Percentiles rank a stretch among this genome's conserved stretches.
phyloP scores from a whole-genome alignment of 2,888 invertebrate species.

The Pollenia amentaria region DNA sequence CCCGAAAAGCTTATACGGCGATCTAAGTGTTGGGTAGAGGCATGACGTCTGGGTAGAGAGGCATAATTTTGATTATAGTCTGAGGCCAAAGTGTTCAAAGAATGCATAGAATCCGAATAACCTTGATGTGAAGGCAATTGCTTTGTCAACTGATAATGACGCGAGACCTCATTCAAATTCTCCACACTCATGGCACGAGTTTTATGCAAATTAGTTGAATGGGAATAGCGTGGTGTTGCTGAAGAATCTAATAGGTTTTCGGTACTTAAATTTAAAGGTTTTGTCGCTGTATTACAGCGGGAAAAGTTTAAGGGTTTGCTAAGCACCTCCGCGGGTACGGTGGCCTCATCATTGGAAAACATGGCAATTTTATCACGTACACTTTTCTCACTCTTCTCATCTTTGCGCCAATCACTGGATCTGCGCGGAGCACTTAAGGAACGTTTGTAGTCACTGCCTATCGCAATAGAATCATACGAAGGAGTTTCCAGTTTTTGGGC shows the following conservation, averaged over 20 bases:
- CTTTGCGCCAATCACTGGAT: conserved; percentile 87
- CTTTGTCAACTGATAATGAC: conserved; percentile 82
- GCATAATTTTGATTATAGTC: conserved; percentile 80
- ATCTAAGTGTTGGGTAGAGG: conserved; percentile 75
- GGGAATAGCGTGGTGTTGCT: conserved; percentile 67
- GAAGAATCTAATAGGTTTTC: conserved; percentile 81
- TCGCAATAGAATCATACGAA: conserved; percentile 48
- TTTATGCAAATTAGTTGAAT: conserved; percentile 82
- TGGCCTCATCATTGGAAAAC: conserved; percentile 88
- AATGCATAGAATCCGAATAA: conserved; percentile 83
- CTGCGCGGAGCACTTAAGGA: conserved; percentile 82
- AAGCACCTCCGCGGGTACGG: conserved; percentile 30
- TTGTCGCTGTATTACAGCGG: conserved; percentile 76
- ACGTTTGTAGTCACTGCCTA: conserved; percentile 79
- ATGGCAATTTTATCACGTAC: conserved; percentile 94
- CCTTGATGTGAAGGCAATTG: conserved; percentile 80
- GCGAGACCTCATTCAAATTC: conserved; percentile 84
- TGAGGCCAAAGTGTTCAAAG: conserved; percentile 80
- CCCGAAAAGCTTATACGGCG: conserved; percentile 80
- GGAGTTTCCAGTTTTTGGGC: conserved; percentile 73
- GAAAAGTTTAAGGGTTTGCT: conserved; percentile 74
- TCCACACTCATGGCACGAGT: conserved; percentile 86
- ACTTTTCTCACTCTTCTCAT: conserved; percentile 92
- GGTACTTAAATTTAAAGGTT: conserved; percentile 83
- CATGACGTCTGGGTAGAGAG: conserved; percentile 78